Base-by-base conservation (phyloP, 2,113 vertebrate genomes). In the Nannobrachium achirus region DNA sequence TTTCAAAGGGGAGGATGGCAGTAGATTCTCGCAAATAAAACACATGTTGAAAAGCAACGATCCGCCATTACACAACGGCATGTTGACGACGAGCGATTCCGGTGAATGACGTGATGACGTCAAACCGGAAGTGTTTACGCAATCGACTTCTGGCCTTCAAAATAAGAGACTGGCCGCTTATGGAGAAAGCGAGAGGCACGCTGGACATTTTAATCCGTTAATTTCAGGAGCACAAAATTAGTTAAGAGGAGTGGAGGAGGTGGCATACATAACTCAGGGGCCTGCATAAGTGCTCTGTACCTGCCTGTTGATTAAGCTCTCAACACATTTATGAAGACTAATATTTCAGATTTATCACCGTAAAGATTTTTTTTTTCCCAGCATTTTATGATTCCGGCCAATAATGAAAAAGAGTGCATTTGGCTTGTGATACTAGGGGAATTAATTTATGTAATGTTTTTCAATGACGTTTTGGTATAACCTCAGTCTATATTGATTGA, bases 381-480 rank as follows among this genome's bases (percentile, higher is more conserved):
- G 42, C 63, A 0, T 79, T 33, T 89, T 74, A 51, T n/a, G 44
- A 73, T n/a, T 84, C 57, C 19, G 56, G 69, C 42, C 83, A 58
- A 71, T 73, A 73, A 3, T 62, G 44, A 78, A 53, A 33, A 41
- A 69, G 51, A 63, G 76, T 74, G 51, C 59, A 89, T 61, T 67
- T 76, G 10, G 41, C 66, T 56, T 19, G 56, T 63, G 16, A 69
- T 79, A 77, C 63, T n/a, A n/a, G 67, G 4, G 18, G 6, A 72
- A 56, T 73, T 77, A 6, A 85, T 65, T 44, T 13, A 65, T 79
- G 33, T 42, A 1, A 70, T 55, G 45, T 89, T 62, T 38, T 50
- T 80, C 78, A 80, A 71, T 81, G 77, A 66, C 81, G 85, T 89
- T 92, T 90, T 73, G 69, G 11, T 66, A n/a, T n/a, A 48, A 62